These are phyloP conservation scores for Rhinatrema bivittatum DNA, from an alignment of 2,797 vertebrate genomes.

Conservation along the genomic window DNA sequence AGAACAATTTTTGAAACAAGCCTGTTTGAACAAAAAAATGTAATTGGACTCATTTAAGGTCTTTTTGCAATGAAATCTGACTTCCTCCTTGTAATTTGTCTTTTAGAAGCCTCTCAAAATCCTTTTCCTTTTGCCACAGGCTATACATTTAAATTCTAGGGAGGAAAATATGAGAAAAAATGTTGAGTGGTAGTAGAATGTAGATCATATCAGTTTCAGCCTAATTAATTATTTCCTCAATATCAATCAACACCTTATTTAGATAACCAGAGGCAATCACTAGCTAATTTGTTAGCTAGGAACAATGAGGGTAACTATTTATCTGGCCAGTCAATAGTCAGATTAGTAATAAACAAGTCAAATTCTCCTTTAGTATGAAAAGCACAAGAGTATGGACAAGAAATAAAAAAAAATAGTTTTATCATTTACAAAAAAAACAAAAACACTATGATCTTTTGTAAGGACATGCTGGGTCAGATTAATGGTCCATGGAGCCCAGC, in stretches of 20 bases:
- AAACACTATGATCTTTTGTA: no score
- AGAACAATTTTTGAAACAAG: slow-evolving; percentile 37
- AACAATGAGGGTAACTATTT: slow-evolving; percentile 31
- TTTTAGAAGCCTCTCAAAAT: slow-evolving; percentile 33
- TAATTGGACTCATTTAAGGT: slow-evolving; percentile 39
- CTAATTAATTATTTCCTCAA: slow-evolving; percentile 48
- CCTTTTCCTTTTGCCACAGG: slow-evolving; percentile 33
- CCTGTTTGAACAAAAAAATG: slow-evolving; percentile 39
- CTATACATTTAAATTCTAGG: slow-evolving; percentile 45
- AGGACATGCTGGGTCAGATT: no score
- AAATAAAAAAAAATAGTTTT: no score
- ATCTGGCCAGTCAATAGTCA: slow-evolving; percentile 35
- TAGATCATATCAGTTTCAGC: slow-evolving; percentile 42
- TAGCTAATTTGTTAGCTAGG: slow-evolving; percentile 42
- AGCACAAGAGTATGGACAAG: no score
- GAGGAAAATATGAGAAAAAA: slow-evolving; percentile 41
- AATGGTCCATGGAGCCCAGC: no score
- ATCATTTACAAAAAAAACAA: no score
- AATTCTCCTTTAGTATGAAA: slow-evolving; percentile 12
- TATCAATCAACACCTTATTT: slow-evolving; percentile 43
- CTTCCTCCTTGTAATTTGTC: slow-evolving; percentile 33
- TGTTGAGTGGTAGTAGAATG: slow-evolving; percentile 41
- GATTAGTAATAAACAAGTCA: slow-evolving; percentile 40
- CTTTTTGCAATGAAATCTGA: slow-evolving; percentile 43
- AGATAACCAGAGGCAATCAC: slow-evolving; percentile 39